Evolutionary conservation across 2,113 vertebrate genomes (phyloP), one percentile per base, ranked within the genome.

Genomic region (Lagopus muta): DNA sequence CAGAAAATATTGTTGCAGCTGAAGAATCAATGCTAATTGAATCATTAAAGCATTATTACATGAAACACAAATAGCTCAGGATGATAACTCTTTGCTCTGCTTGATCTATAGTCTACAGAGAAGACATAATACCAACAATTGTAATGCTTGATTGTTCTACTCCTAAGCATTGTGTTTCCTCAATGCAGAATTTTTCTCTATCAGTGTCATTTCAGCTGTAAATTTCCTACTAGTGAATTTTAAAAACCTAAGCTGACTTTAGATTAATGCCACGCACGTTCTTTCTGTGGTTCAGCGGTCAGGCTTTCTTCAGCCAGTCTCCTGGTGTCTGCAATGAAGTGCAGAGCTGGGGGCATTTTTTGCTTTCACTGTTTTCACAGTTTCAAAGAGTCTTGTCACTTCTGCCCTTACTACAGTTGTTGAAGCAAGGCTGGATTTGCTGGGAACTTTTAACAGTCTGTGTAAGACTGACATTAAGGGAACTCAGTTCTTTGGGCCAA

Each of bases 1-100:
- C 82, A 96, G 91, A 97, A 98, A 98, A 97, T 97, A 97, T 96
- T 97, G 92, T 96, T 97, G 96, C 95, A 52, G 86, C 90, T 93
- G 86, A 96, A 96, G 95, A 97, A 97, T 98, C 97, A 70, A 96
- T 97, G 96, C 93, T 98, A 98, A 97, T 96, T 96, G 97, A 97
- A 97, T 97, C 96, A 97, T 98, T 97, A 97, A 92, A 88, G 90
- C 95, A 91, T 97, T 96, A 95, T 95, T 96, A 94, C 86, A 89
- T 58, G 90, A 90, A 95, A 86, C 76, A 82, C 90, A 96, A 95
- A 96, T 93, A 94, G 85, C 93, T 96, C 65, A n/a, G 60, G 81
- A 89, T 88, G 91, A 77, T 91, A 78, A 70, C 58, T 94, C 86
- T 91, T 55, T 69, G 28, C 92, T 95, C 70, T 34, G 36, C 72